These are phyloP conservation scores for Linnaemya vulpina DNA, from an alignment of 2,888 invertebrate genomes.

Conservation along the genomic window DNA sequence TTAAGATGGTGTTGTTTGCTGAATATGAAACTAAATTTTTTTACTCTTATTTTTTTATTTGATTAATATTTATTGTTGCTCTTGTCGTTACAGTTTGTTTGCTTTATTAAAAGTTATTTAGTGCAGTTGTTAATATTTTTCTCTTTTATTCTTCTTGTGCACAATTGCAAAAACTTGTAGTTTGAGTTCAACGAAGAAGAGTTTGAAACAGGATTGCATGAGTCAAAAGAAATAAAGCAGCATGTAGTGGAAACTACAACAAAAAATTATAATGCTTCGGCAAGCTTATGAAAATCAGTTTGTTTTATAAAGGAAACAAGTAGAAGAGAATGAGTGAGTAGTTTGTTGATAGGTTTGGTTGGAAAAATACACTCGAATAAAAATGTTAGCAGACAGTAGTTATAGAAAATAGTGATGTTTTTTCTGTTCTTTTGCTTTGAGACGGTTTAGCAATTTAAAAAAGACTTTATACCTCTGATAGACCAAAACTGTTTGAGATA, in stretches of 20 bases:
- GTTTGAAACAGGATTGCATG: slow-evolving; percentile 34
- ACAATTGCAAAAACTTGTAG: slow-evolving; percentile 16
- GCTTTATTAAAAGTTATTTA: slow-evolving; percentile 60
- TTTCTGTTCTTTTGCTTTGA: too few species aligned
- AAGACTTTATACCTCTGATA: too few species aligned
- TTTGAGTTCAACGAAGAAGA: slow-evolving; percentile 10
- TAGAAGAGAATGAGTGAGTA: neutral
- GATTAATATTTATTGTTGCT: slow-evolving; percentile 5
- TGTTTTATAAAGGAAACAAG: slow-evolving; percentile 5
- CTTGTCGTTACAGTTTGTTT: slow-evolving; percentile 39
- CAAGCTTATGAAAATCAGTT: slow-evolving; percentile 35
- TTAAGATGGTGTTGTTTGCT: slow-evolving; percentile 36
- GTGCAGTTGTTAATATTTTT: slow-evolving; percentile 53
- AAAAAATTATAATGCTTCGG: slow-evolving; percentile 45
- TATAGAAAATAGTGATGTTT: neutral
- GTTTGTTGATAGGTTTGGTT: slow-evolving; percentile 6
- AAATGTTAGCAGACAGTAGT: slow-evolving; percentile 7
- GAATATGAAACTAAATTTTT: slow-evolving; percentile 56
- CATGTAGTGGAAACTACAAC: neutral
- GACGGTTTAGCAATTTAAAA: too few species aligned
- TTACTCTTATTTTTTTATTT: slow-evolving; percentile 14
- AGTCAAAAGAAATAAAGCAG: slow-evolving; percentile 1
- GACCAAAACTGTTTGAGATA: too few species aligned
- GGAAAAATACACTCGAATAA: neutral
- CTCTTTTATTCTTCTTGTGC: slow-evolving; percentile 12